Evolutionary conservation across 2,888 invertebrate genomes (phyloP).

Genomic region (Byasa hedistus): DNA sequence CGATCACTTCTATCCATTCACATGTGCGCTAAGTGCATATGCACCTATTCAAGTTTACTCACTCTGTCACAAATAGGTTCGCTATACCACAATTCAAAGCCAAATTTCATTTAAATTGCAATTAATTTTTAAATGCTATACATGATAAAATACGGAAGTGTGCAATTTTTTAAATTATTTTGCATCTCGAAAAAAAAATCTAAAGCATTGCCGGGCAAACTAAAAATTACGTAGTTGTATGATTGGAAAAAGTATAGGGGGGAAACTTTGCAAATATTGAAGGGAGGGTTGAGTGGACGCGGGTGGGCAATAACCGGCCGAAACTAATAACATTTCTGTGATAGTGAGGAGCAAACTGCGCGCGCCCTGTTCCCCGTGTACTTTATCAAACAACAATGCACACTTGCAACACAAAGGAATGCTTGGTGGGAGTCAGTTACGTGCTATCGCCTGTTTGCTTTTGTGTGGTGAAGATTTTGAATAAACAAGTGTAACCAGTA

Average conservation of each 20-base stretch:
- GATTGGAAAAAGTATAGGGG: constrained; percentile 39
- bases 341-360: constrained; percentile 66
- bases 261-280: constrained; percentile 37
- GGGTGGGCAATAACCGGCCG: constrained; percentile 73
- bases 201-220: too few relatives aligned
- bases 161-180: not conserved
- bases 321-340: constrained; percentile 79
- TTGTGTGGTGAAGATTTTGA: constrained; percentile 48
- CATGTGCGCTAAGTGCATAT: constrained; percentile 25
- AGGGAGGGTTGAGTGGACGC: constrained; percentile 55
- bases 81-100: not conserved
- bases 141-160: not conserved
- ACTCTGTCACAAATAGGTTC: not conserved
- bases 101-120: not conserved
- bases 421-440: constrained; percentile 55
- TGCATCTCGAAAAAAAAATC: not conserved
- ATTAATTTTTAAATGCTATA: not conserved
- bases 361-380: constrained; percentile 60
- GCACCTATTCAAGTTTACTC: constrained; percentile 9
- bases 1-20: constrained; percentile 46
- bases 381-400: constrained; percentile 70
- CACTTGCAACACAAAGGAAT: constrained; percentile 65
- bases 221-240: constrained; percentile 27
- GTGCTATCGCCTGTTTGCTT: constrained; percentile 47
- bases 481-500: constrained; percentile 26